These are phyloP conservation scores for Apamea crenata DNA, from an alignment of 2,888 invertebrate species.

Conservation along the genomic window DNA sequence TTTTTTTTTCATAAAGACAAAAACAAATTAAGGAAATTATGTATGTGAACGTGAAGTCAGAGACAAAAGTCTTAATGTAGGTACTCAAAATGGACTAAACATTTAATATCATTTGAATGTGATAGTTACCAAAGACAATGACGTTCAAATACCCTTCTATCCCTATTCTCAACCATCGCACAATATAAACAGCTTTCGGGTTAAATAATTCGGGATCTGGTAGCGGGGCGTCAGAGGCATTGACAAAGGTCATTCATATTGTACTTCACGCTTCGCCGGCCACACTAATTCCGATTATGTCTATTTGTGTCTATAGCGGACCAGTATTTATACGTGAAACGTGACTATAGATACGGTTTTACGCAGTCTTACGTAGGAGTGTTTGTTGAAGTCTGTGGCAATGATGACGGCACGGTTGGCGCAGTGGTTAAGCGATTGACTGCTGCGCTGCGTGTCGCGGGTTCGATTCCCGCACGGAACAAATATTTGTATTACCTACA, in stretches of 20 bases:
- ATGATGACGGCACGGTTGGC: too few relatives aligned
- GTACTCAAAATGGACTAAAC: not conserved
- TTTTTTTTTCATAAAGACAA: too few relatives aligned
- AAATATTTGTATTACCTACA: too few relatives aligned
- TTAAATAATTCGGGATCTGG: constrained; percentile 80
- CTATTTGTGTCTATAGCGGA: constrained; percentile 71
- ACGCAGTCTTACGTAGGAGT: not conserved
- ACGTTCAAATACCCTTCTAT: not conserved
- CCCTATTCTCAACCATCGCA: constrained; percentile 60
- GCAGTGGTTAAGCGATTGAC: too few relatives aligned
- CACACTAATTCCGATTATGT: constrained; percentile 85
- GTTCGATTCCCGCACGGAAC: too few relatives aligned
- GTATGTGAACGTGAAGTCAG: not conserved
- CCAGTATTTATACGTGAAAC: constrained; percentile 35
- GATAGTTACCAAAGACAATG: not conserved
- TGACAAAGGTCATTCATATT: constrained; percentile 89
- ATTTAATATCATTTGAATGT: not conserved
- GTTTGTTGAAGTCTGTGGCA: not conserved
- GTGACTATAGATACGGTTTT: constrained; percentile 28
- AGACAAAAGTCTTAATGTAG: not conserved
- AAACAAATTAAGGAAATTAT: not conserved
- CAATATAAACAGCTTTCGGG: constrained; percentile 69
- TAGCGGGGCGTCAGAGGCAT: constrained; percentile 80
- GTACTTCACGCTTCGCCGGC: constrained; percentile 83
- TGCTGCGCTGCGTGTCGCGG: too few relatives aligned